Percentiles rank a stretch among this genome's conserved stretches.
Conservation (phyloP, 2,888 invertebrate genomes). For the Dusona sp. region DNA sequence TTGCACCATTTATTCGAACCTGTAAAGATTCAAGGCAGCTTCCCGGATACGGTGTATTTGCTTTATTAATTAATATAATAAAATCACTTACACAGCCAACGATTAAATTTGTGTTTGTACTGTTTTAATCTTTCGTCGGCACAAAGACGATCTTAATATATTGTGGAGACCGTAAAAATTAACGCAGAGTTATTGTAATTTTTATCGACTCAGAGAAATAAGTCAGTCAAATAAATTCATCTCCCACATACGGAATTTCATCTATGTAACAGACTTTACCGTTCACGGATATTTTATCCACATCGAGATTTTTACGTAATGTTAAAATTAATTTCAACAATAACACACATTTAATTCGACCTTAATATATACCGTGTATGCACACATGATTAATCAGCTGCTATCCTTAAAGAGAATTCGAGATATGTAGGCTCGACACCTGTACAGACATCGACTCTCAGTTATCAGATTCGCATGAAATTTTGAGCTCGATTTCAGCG, state of each 20-base stretch:
- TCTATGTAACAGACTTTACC: not conserved
- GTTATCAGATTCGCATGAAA: conserved; percentile 16
- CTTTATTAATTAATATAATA: too few species aligned
- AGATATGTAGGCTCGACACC: conserved; percentile 42
- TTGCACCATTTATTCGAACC: not conserved
- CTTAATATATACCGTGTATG: not conserved
- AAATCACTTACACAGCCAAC: too few species aligned
- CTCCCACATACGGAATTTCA: not conserved
- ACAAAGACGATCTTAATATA: too few species aligned
- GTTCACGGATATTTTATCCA: not conserved
- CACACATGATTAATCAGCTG: conserved; percentile 21
- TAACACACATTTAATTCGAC: not conserved
- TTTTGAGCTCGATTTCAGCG: not conserved
- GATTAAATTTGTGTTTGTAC: too few species aligned
- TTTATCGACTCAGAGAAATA: not conserved
- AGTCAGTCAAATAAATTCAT: not conserved
- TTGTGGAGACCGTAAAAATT: too few species aligned
- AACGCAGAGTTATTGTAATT: not conserved
- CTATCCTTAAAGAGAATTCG: conserved; percentile 7
- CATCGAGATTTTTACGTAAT: not conserved
- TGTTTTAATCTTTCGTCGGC: too few species aligned
- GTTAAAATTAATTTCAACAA: not conserved
- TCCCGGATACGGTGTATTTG: not conserved
- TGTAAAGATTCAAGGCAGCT: not conserved
- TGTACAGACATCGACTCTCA: conserved; percentile 40